Conservation (phyloP, 2,113 vertebrate species). For the Globicephala melas region DNA sequence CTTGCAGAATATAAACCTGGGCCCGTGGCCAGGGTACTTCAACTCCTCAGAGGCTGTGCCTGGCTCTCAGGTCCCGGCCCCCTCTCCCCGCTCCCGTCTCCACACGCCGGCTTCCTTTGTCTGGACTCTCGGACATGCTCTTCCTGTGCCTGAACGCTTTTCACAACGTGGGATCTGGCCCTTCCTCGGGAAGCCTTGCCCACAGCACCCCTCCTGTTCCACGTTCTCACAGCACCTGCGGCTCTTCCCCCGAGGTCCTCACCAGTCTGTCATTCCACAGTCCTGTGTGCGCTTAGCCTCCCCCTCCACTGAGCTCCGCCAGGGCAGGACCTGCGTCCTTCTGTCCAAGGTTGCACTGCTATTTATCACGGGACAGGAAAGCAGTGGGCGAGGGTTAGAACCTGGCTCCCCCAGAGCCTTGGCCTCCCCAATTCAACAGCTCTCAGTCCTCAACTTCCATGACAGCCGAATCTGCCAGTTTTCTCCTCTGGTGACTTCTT, state of each 20-base stretch:
- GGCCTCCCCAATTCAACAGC: neutral
- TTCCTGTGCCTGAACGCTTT: no score
- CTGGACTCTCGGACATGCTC: neutral
- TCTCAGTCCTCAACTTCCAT: neutral
- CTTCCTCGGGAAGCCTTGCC: neutral
- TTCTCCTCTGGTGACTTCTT: neutral
- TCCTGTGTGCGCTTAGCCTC: neutral
- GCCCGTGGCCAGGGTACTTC: neutral
- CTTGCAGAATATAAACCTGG: no score
- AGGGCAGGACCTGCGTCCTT: neutral
- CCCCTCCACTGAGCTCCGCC: neutral
- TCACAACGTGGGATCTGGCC: no score
- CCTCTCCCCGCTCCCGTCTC: no score
- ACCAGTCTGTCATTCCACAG: neutral
- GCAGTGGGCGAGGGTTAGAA: neutral
- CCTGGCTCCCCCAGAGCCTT: neutral
- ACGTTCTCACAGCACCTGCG: neutral
- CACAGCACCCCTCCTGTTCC: rapidly evolving
- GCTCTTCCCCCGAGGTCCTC: neutral
- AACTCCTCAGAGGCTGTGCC: neutral
- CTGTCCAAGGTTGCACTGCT: neutral
- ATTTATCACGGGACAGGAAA: no score
- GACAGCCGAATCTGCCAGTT: neutral
- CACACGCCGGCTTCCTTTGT: neutral
- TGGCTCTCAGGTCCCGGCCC: neutral